Evolutionary conservation across 2,888 invertebrate genomes (phyloP).

Genomic region (Sarcophaga caerulescens): DNA sequence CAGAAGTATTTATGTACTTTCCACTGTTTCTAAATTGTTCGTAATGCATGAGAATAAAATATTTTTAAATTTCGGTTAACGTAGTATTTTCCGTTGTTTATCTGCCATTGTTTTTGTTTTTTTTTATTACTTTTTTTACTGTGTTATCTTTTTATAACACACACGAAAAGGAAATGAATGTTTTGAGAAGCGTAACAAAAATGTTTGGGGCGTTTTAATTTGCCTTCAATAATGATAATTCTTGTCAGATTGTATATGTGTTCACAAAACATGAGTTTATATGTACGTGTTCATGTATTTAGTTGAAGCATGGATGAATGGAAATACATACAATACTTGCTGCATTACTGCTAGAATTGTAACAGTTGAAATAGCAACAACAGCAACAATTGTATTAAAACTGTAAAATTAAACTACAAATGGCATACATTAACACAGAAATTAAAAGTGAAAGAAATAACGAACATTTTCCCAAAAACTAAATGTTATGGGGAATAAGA

Average conservation of each 20-base stretch:
- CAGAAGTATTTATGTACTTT: too few species aligned
- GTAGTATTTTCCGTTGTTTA: not conserved
- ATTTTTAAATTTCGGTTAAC: too few species aligned
- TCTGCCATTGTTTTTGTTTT: not conserved
- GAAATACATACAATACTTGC: not conserved
- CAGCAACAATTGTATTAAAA: not conserved
- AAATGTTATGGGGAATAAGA: too few species aligned
- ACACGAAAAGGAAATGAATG: slow-evolving; percentile 56
- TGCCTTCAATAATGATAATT: slow-evolving; percentile 34
- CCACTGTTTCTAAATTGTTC: too few species aligned
- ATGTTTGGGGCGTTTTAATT: slow-evolving; percentile 54
- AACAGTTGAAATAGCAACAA: not conserved
- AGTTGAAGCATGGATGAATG: not conserved
- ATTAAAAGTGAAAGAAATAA: not conserved
- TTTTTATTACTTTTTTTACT: not conserved
- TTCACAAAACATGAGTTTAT: not conserved
- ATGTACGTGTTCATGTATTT: not conserved
- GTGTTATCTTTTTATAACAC: slow-evolving; percentile 24
- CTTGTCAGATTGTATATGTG: not conserved
- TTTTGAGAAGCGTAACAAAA: slow-evolving; percentile 50
- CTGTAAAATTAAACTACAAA: not conserved
- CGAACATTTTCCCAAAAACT: too few species aligned
- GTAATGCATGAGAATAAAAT: too few species aligned
- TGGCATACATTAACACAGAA: not conserved
- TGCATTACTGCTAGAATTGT: not conserved